Evolutionary conservation across 2,888 invertebrate genomes (phyloP), one percentile per base, ranked within the genome.

Genomic region (Papilio protenor): DNA sequence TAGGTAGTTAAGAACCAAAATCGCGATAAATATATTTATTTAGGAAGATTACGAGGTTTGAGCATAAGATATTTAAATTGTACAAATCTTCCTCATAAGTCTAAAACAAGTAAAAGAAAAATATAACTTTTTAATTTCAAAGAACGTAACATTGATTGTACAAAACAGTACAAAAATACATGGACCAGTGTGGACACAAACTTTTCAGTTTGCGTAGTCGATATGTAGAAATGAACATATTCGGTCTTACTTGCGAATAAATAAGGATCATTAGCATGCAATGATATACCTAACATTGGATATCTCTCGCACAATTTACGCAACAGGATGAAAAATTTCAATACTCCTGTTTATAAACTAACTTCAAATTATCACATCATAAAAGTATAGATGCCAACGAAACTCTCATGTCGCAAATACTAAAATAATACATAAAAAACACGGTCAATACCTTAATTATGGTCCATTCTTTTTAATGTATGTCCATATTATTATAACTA

Each of bases 141-240:
- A 49, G 6, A 4, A 14, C 14, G 52, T 16, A 49, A n/a, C 8
- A 55, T 55, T 55, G 16, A 49, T 14, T 49, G 12, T 49, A 47
- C 12, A 27, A 27, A 27, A 33, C 33, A 33, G 33, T 33, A 33
- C 16, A 16, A 52, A 57, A 11, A 57, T 66, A 61, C 49, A 16
- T 16, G 47, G 73, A 2, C 12, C 79, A 66, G 79, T 81, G 81
- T 23, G 77, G 83, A 83, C 79, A 55, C 55, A 12, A 77, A 52
- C 77, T 21, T 40, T 78, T 80, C 77, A 77, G 73, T 78, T 77
- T 76, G 80, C 80, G 80, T 83, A 84, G 82, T 80, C 83, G 79
- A 80, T 76, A 80, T 80, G 80, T 79, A 77, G 77, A 82, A 82
- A 83, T 83, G 83, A 82, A 84, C 83, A 84, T 81, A 82, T 83